These are phyloP conservation scores for Drosophila quadrilineata DNA, from an alignment of 1,140 invertebrate genomes.

Conservation along the genomic window DNA sequence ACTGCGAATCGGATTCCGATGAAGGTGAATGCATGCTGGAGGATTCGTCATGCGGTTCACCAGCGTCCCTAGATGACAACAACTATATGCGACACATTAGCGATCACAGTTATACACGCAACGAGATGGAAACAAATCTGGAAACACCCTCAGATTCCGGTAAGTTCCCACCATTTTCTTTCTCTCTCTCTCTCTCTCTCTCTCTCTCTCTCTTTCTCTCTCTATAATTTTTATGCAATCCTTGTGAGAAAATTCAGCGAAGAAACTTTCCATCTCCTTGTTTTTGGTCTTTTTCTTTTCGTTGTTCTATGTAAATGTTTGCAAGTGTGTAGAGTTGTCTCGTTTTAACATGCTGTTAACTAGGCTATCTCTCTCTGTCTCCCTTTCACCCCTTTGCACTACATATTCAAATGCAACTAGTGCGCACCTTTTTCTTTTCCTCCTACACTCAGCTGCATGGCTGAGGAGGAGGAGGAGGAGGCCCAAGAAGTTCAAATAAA, in stretches of 20 bases:
- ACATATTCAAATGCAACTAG: neutral
- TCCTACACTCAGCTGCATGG: neutral
- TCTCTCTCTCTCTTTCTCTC: no score
- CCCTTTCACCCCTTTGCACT: neutral
- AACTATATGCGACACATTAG: slow-evolving; percentile 75
- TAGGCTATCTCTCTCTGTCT: neutral
- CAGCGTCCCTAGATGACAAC: slow-evolving; percentile 30
- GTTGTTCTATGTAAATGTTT: neutral
- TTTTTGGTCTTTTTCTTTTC: no score
- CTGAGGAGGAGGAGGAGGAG: no score
- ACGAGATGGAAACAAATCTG: slow-evolving; percentile 83
- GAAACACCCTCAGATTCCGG: slow-evolving; percentile 94
- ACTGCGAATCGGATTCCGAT: slow-evolving; percentile 70
- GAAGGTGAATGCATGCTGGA: slow-evolving; percentile 42
- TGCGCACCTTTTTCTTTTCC: neutral
- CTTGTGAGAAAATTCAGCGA: no score
- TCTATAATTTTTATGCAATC: no score
- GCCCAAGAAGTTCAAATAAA: no score
- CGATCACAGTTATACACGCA: slow-evolving; percentile 88
- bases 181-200: no score
- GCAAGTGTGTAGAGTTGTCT: neutral
- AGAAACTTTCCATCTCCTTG: no score
- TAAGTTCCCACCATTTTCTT: slow-evolving; percentile 83
- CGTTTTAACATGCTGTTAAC: neutral
- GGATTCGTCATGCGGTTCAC: slow-evolving; percentile 27